Evolutionary conservation across 2,888 invertebrate species (phyloP), one percentile per base, ranked within the genome.

Genomic region (Eretmocerus hayati): DNA sequence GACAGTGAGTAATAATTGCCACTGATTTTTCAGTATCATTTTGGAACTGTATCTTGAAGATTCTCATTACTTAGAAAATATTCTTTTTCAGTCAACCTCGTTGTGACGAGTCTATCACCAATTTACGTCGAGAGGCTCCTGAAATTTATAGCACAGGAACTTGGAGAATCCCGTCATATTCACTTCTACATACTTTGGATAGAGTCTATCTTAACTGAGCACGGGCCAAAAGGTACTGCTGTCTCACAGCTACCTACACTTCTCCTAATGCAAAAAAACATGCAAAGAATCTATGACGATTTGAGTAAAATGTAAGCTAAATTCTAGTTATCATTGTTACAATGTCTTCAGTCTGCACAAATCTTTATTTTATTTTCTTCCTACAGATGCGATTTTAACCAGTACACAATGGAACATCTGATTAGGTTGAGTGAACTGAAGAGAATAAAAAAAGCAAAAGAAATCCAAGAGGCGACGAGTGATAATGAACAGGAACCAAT

Each of bases 141-240:
- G 13, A 74, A 76, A 51, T 84, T 85, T 58, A 63, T 93, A 32
- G 83, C 87, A 0, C 77, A 78, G 2, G 78, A 84, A 41, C 67
- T 96, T 19, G 91, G 90, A 58, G 77, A 77, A 26, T 86, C 90
- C 2, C 77, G 81, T 0, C 95, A 96, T 64, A 65, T 97, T 35
- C 90, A 96, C 63, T 94, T 91, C 65, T 89, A 96, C 65, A 74
- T 94, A 31, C 72, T 79, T 37, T 95, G 94, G 94, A 75, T 83
- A 32, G 79, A 83, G 58, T 72, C 75, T 15, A 67, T 92, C 3
- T 69, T 95, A 31, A 82, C 80, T 0, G 68, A 72, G 30, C 83
- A 85, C 63, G 84, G 84, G 8, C 76, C 80, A 1, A 71, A 63
- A 57, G 69, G 78, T 53, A 67, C 74, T 67, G 57, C 77, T 55